These are phyloP conservation scores for Wiebesia pumilae DNA, from an alignment of 1,140 invertebrate species.

Conservation along the genomic window DNA sequence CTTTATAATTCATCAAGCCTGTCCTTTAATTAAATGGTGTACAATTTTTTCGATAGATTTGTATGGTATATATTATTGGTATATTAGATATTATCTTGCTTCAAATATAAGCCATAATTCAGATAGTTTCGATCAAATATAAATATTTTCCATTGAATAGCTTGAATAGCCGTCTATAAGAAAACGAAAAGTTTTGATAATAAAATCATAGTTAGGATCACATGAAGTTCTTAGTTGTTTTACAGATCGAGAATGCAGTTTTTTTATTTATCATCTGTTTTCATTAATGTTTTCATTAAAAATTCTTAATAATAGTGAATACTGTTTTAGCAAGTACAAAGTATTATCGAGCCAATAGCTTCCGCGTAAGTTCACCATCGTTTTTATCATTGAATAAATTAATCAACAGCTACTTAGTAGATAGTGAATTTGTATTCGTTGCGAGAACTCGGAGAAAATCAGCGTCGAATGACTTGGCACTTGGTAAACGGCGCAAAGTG, in stretches of 20 bases:
- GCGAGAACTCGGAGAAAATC: conserved; percentile 67
- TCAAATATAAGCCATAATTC: too few species aligned
- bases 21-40: too few species aligned
- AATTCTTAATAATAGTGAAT: background rate
- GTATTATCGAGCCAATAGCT: background rate
- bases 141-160: too few species aligned
- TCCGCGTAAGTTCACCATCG: background rate
- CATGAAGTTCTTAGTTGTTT: too few species aligned
- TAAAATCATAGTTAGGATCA: too few species aligned
- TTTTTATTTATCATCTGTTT: background rate
- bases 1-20: too few species aligned
- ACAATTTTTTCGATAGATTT: too few species aligned
- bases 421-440: conserved; percentile 36
- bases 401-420: conserved; percentile 29
- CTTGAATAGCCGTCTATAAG: too few species aligned
- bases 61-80: too few species aligned
- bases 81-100: too few species aligned
- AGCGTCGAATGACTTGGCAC: conserved; percentile 70
- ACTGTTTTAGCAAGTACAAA: background rate
- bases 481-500: conserved; percentile 63
- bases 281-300: background rate
- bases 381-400: conserved; percentile 40
- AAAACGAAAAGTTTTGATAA: too few species aligned
- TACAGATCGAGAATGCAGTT: background rate
- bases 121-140: too few species aligned